Evolutionary conservation across 35 echinoderm and acorn worm genomes (phyloP).

Genomic region (Ptychodera flava): DNA sequence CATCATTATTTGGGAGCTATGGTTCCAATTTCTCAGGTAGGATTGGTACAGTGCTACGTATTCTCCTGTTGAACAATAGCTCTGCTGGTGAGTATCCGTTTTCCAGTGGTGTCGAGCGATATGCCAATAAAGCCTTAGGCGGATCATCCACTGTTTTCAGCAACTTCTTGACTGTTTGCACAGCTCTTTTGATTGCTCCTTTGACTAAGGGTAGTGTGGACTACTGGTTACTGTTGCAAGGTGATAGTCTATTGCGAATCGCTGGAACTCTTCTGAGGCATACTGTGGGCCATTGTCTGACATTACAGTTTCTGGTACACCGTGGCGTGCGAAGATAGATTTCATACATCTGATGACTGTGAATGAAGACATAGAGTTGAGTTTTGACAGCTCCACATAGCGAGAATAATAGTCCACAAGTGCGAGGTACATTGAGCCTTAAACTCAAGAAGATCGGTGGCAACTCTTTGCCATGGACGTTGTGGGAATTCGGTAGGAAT

Average conservation of each 20-base stretch:
- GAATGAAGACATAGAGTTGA: conserved; percentile 7
- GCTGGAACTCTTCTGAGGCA: neutral
- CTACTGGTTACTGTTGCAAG: neutral
- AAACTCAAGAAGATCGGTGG: conserved; percentile 21
- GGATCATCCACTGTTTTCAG: too few relatives aligned
- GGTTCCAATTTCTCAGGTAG: too few relatives aligned
- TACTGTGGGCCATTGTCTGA: conserved; percentile 16
- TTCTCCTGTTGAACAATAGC: conserved; percentile 26
- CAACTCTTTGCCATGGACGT: conserved; percentile 25
- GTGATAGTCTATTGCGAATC: neutral
- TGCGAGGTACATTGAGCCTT: neutral
- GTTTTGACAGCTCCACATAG: conserved; percentile 10
- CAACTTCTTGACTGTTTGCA: conserved; percentile 35
- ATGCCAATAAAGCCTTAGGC: too few relatives aligned
- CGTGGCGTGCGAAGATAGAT: conserved; percentile 13
- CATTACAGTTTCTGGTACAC: conserved; percentile 17
- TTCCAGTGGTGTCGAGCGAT: too few relatives aligned
- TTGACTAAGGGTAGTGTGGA: conserved; percentile 39
- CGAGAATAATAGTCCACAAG: conserved; percentile 24
- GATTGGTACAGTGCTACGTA: conserved; percentile 34
- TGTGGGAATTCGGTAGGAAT: conserved; percentile 9
- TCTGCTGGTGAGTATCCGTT: conserved; percentile 35
- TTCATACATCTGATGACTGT: conserved; percentile 39
- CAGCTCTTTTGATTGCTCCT: conserved; percentile 40
- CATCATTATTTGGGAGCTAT: too few relatives aligned